phyloP scores from a whole-genome alignment of 2,888 invertebrate genomes.

The Dynastes maya region DNA sequence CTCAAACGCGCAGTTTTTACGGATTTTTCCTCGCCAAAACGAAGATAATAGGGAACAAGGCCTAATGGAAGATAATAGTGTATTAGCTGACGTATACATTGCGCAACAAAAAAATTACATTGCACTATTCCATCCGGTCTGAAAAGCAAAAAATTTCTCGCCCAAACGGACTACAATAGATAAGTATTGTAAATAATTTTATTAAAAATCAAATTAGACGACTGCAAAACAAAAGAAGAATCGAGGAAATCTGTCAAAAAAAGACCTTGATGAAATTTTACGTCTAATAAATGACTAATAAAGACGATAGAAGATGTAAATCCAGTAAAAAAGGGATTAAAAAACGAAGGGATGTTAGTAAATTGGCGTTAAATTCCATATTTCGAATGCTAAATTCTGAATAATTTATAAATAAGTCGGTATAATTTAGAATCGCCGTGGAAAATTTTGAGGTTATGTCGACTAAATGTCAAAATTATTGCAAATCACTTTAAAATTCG shows the following conservation, averaged over 20 bases:
- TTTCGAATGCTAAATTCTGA: not conserved
- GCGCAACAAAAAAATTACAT: constrained; percentile 3
- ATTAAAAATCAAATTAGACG: too few species aligned
- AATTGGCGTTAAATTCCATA: not conserved
- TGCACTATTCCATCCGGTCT: not conserved
- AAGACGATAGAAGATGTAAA: not conserved
- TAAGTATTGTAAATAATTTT: too few species aligned
- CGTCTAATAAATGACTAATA: not conserved
- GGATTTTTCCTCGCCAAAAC: too few species aligned
- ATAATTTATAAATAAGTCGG: not conserved
- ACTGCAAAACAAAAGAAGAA: too few species aligned
- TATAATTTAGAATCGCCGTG: not conserved
- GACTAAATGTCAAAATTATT: constrained; percentile 41
- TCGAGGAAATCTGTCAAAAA: too few species aligned
- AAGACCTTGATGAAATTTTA: not conserved
- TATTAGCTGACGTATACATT: constrained; percentile 11
- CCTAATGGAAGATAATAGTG: not conserved
- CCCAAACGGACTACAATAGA: not conserved
- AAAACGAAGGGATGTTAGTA: not conserved
- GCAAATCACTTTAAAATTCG: constrained; percentile 18
- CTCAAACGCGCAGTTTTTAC: too few species aligned
- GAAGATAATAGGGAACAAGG: too few species aligned
- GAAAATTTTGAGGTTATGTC: constrained; percentile 44
- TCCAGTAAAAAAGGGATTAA: too few species aligned
- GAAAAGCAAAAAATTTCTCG: not conserved